phyloP scores from a whole-genome alignment of 1,140 invertebrate genomes.

The Zaprionus camerounensis region DNA sequence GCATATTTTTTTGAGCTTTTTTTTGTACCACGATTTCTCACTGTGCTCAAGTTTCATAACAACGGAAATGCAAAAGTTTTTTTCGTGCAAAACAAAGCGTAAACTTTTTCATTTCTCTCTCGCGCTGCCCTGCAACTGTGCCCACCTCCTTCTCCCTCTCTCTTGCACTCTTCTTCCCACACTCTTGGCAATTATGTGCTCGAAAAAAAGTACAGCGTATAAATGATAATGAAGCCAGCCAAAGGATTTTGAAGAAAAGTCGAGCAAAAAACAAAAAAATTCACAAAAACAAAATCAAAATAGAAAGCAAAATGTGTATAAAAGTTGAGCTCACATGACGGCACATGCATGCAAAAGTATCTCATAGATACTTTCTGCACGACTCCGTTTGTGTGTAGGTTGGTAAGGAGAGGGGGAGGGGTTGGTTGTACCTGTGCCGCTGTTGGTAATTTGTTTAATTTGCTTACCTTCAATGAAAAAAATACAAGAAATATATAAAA shows the following conservation, averaged over 20 bases:
- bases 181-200: constrained; percentile 77
- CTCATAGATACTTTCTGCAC: constrained; percentile 62
- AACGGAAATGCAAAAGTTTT: constrained; percentile 80
- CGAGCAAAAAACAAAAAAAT: constrained; percentile 36
- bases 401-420: neutral
- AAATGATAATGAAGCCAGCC: constrained; percentile 77
- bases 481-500: constrained; percentile 20
- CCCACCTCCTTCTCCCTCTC: constrained; percentile 45
- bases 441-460: constrained; percentile 79
- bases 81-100: constrained; percentile 71
- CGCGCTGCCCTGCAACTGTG: neutral
- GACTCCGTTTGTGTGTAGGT: constrained; percentile 30
- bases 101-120: constrained; percentile 54
- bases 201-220: constrained; percentile 54
- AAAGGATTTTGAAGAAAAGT: constrained; percentile 74
- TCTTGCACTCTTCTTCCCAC: constrained; percentile 33
- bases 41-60: constrained; percentile 77
- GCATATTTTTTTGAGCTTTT: constrained; percentile 43
- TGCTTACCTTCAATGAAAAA: constrained; percentile 61
- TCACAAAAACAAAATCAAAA: constrained; percentile 16
- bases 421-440: constrained; percentile 7
- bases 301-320: constrained; percentile 48
- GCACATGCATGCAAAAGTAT: constrained; percentile 77
- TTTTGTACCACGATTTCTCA: constrained; percentile 25
- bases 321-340: constrained; percentile 57